Base-by-base conservation (phyloP, 1,140 invertebrate species). In the Aphis gossypii region DNA sequence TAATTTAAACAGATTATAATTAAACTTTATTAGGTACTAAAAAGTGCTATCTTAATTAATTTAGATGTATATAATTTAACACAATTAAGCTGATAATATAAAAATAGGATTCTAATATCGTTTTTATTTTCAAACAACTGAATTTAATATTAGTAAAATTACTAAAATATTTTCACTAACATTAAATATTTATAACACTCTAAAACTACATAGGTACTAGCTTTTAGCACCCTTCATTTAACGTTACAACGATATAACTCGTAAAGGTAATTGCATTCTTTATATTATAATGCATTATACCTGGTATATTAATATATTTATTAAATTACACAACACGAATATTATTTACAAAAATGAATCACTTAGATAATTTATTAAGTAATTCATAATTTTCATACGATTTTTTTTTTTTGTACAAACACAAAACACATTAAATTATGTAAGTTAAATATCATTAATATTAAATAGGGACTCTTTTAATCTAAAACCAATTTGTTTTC, bases 111-210 rank as follows among this genome's bases (percentile, higher is more conserved):
- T 30, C 56, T 6, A 60, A 60, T 11, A n/a, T n/a, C 9, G 30
- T 60, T 68, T 68, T 41, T 41, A 0, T 41, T 68, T 68, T 68
- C 30, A 68, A 68, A 68, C 60, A 68, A 68, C 60, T 68, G 60
- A 68, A n/a, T n/a, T 68, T 68, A 68, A 68, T 68, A 68, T 30
- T n/a, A 60, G 11, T 44, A 84, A 84, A 38, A 84, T 44, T 25
- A 84, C 82, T 84, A 41, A 44, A 84, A 84, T 84, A 38, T 84
- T 38, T 41, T 84, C 38, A 84, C 21, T 9, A 9, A 44, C 82
- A 84, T 84, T 25, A 84, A 84, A 84, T 84, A 84, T 68, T 68
- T 68, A n/a, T 84, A 84, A 83, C 38, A 84, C 82, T 44, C 20
- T 25, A 25, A 21, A 84, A 84, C 6, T 84, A 25, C 21, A 38